A percentile compares a stretch with the other conserved stretches of the same genome.
Evolutionary conservation across 1,140 invertebrate species (phyloP).

Genomic region (Drosophila oshimai): DNA sequence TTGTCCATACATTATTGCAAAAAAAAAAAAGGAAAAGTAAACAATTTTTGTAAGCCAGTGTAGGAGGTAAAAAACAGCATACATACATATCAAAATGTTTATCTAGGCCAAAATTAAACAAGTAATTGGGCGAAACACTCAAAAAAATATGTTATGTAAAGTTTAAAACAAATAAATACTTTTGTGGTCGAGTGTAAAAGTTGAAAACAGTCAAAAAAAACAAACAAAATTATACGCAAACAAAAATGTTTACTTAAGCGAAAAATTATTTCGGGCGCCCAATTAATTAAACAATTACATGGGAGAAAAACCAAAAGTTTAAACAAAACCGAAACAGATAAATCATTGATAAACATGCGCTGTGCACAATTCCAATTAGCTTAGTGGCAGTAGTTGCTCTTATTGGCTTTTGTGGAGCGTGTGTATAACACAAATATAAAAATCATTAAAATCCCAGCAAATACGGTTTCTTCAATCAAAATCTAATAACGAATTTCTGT

Average conservation of each 20-base stretch:
- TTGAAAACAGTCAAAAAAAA: neutral
- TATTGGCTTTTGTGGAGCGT: neutral
- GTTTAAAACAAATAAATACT: no score
- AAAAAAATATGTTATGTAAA: no score
- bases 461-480: conserved; percentile 55
- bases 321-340: conserved; percentile 20
- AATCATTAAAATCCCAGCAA: conserved; percentile 23
- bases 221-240: neutral
- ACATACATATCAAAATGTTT: conserved; percentile 41
- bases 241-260: conserved; percentile 65
- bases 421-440: neutral
- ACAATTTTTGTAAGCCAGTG: conserved; percentile 29
- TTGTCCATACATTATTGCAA: conserved; percentile 17
- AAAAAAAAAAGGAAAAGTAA: neutral
- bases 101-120: conserved; percentile 71
- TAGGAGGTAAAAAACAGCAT: conserved; percentile 47
- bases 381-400: conserved; percentile 17
- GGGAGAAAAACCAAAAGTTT: conserved; percentile 10
- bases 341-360: conserved; percentile 43
- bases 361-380: conserved; percentile 29
- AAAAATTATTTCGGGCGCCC: conserved; percentile 52
- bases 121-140: conserved; percentile 47
- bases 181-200: no score
- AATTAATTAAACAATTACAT: conserved; percentile 70
- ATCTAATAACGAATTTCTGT: conserved; percentile 47